phyloP scores from a whole-genome alignment of 2,113 vertebrate species.

The Tichodroma muraria region DNA sequence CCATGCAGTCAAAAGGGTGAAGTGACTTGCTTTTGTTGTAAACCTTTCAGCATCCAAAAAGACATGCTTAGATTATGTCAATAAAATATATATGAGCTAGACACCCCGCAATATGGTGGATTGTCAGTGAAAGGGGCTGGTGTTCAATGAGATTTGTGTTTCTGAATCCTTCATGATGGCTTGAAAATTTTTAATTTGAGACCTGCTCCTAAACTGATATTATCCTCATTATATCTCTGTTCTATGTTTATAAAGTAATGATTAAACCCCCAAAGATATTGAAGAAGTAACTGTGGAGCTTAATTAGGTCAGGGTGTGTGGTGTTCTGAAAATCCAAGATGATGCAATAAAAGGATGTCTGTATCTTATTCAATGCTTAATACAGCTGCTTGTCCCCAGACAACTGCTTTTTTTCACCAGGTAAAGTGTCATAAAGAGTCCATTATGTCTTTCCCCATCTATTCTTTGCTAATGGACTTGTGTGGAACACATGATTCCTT shows the following conservation, averaged over 20 bases:
- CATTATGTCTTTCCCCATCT: not conserved
- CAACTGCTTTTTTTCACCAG: not conserved
- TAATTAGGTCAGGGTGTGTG: not conserved
- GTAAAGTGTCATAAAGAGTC: not conserved
- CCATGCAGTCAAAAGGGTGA: not conserved
- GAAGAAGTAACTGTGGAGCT: not conserved
- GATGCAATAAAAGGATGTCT: not conserved
- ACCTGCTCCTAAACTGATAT: not conserved
- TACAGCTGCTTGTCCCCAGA: not conserved
- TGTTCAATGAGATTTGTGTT: not conserved
- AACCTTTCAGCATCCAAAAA: not conserved
- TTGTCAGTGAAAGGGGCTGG: not conserved
- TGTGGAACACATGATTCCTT: not conserved
- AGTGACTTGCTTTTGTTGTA: not conserved
- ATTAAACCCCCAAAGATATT: not conserved
- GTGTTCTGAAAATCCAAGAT: not conserved
- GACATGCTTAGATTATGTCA: not conserved
- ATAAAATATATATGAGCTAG: not conserved
- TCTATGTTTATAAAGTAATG: not conserved
- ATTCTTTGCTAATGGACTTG: not conserved
- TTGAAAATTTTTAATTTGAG: not conserved
- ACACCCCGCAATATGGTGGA: not conserved
- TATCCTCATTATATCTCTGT: not conserved
- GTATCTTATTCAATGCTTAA: not conserved
- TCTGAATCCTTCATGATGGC: not conserved